Evolutionary conservation across 2,888 invertebrate species (phyloP), one percentile per base, ranked within the genome.

Genomic region (Crepidodera aurea): DNA sequence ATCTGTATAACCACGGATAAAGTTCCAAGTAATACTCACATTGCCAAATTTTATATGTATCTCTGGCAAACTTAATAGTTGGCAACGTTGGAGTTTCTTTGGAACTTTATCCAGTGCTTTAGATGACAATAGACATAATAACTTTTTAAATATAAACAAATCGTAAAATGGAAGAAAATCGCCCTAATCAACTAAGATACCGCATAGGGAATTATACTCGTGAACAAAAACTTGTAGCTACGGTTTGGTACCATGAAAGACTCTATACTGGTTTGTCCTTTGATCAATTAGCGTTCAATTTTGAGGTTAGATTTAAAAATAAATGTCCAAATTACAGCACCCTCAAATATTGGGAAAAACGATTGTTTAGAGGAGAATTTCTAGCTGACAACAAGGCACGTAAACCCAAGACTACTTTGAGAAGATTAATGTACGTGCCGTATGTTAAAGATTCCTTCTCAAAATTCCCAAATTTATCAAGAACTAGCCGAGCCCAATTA

Each of bases 181-280:
- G 12, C 6, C 1, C 3, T 12, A 12, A 3, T n/a, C 13, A 1
- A 39, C 10, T 6, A 5, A 2, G 1, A 6, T n/a, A 10, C 39
- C 6, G 10, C 7, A 39, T 10, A 13, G n/a, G 7, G 1, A 39
- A 3, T 1, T 51, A 13, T 12, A 56, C 56, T 1, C 15, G 25
- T 46, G 56, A 56, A 25, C 46, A 56, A 13, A 56, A 56, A 56
- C 42, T 56, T 22, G 46, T 56, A 6, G 44, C 22, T 0, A 27
- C 44, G 3, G 56, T 56, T 44, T 56, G 56, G 56, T 46, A 27
- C 13, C 56, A 56, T n/a, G 56, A 56, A 44, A 56, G 29, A 34
- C n/a, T n/a, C 6, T 56, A 16, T 18, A 44, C 56, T 19, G 46
- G 32, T 18, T 15, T 56, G 32, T 16, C 56, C 12, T 32, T 18